These are phyloP conservation scores for Ctenochaetus hawaiiensis DNA, from an alignment of 2,797 vertebrate species.

Conservation along the genomic window DNA sequence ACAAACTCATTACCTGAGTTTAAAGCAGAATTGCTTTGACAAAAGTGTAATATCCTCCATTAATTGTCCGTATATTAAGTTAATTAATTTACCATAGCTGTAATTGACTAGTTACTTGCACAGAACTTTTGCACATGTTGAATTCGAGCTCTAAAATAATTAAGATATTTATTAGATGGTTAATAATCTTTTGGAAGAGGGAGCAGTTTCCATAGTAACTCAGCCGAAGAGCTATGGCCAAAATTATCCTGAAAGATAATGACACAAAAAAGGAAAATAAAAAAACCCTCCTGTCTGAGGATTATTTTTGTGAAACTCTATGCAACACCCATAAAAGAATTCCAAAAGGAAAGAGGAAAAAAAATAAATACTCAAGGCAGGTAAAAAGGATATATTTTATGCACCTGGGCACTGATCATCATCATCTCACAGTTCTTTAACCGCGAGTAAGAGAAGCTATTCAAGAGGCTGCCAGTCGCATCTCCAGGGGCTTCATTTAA, in stretches of 20 bases:
- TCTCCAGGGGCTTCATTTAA: constrained; percentile 44
- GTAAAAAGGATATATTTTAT: constrained; percentile 30
- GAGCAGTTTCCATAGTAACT: constrained; percentile 55
- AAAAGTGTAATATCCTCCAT: constrained; percentile 70
- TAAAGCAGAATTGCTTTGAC: constrained; percentile 59
- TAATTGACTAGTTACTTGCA: constrained; percentile 48
- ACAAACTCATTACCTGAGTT: constrained; percentile 74
- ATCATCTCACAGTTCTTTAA: constrained; percentile 54
- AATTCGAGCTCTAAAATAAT: constrained; percentile 22
- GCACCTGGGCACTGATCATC: constrained; percentile 53
- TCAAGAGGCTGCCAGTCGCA: constrained; percentile 45
- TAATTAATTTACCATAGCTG: constrained; percentile 64
- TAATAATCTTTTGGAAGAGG: constrained; percentile 25
- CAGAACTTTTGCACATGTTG: constrained; percentile 37
- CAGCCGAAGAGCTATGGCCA: constrained; percentile 19
- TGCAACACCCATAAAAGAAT: constrained; percentile 18
- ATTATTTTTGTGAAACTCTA: constrained; percentile 30
- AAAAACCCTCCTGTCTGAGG: constrained; percentile 3
- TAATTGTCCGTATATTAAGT: constrained; percentile 60
- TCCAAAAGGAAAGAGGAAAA: background rate
- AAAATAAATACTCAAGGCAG: background rate
- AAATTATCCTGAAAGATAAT: constrained; percentile 39
- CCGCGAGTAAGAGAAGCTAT: constrained; percentile 21
- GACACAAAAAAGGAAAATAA: background rate
- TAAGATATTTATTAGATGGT: constrained; percentile 31